Conservation (phyloP, 37 sponge, comb jelly and placozoan genomes). For the Bolinopsis microptera region DNA sequence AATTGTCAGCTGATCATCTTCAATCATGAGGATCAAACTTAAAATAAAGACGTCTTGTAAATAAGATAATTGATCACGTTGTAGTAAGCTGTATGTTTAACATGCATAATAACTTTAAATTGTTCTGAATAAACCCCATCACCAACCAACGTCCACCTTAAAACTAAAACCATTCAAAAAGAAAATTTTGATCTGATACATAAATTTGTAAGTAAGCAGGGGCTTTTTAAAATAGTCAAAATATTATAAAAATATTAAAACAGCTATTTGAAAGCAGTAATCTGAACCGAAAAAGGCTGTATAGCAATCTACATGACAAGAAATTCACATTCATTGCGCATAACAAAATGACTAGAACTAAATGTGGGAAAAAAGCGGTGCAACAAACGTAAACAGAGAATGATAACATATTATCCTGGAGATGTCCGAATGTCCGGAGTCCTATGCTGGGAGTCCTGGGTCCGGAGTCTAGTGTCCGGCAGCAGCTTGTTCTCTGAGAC, state of each 20-base stretch:
- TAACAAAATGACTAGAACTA: neutral
- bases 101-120: neutral
- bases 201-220: neutral
- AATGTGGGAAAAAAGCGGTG: neutral
- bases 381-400: neutral
- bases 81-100: neutral
- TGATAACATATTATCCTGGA: neutral
- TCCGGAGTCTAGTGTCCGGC: neutral
- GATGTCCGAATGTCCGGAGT: neutral
- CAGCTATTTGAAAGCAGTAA: neutral
- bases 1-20: neutral
- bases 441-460: no score
- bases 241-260: neutral
- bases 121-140: neutral
- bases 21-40: neutral
- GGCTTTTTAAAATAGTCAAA: neutral
- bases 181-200: neutral
- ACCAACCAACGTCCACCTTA: neutral
- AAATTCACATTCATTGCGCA: neutral
- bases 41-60: neutral
- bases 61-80: neutral
- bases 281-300: neutral
- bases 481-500: slow-evolving; percentile 17
- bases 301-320: neutral
- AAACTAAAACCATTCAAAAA: neutral